Evolutionary conservation across 2,888 invertebrate genomes (phyloP).

Genomic region (Drosophila anceps): DNA sequence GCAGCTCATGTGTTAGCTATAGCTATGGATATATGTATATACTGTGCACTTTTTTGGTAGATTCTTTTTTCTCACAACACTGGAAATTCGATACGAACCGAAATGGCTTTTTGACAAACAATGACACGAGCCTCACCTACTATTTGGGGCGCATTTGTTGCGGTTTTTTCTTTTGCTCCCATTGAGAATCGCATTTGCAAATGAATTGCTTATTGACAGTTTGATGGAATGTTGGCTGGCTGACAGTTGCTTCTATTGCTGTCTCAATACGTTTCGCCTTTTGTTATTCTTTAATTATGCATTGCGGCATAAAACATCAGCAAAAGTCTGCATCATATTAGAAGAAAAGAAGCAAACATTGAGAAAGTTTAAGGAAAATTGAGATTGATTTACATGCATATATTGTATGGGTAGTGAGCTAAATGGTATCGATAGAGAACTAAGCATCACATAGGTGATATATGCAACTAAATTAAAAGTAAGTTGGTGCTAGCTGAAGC

Average conservation of each 20-base stretch:
- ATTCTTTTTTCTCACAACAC: slow-evolving; percentile 30
- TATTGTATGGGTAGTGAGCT: not conserved
- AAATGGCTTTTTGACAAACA: slow-evolving; percentile 81
- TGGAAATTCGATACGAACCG: slow-evolving; percentile 72
- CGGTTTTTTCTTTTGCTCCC: slow-evolving; percentile 47
- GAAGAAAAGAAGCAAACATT: not conserved
- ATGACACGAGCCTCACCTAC: slow-evolving; percentile 73
- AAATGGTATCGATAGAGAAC: too few species aligned
- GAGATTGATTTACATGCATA: not conserved
- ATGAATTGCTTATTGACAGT: slow-evolving; percentile 82
- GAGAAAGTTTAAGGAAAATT: not conserved
- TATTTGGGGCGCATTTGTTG: slow-evolving; percentile 48
- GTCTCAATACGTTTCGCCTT: slow-evolving; percentile 36
- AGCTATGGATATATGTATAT: slow-evolving; percentile 10
- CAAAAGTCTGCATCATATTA: slow-evolving; percentile 23
- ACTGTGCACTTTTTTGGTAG: slow-evolving; percentile 4
- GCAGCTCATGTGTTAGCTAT: slow-evolving; percentile 15
- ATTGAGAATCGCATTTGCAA: slow-evolving; percentile 73
- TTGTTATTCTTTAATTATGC: slow-evolving; percentile 78
- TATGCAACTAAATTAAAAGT: too few species aligned
- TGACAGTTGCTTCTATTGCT: slow-evolving; percentile 53
- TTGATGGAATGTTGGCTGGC: slow-evolving; percentile 73
- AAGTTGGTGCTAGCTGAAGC: too few species aligned
- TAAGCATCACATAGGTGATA: too few species aligned
- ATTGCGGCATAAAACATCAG: slow-evolving; percentile 27